Evolutionary conservation across 2,888 invertebrate species (phyloP).

Genomic region (Drosophila putrida): DNA sequence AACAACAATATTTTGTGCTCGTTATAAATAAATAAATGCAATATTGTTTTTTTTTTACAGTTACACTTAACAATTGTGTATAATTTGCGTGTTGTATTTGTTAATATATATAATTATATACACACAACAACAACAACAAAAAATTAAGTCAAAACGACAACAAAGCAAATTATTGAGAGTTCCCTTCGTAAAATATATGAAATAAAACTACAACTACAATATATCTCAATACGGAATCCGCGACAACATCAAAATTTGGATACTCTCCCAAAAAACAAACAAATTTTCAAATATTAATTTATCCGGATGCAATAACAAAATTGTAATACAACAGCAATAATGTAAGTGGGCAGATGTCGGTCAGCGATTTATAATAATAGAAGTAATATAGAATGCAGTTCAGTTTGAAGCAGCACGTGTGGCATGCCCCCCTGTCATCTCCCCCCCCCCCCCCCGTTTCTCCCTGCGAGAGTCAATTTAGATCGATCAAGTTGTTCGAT

Average conservation of each 20-base stretch:
- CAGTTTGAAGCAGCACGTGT: conserved; percentile 39
- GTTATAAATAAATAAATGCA: conserved; percentile 15
- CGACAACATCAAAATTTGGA: conserved; percentile 41
- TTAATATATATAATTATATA: conserved; percentile 40
- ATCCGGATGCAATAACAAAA: conserved; percentile 29
- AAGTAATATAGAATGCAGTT: not conserved
- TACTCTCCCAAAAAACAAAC: conserved; percentile 28
- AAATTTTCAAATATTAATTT: conserved; percentile 1
- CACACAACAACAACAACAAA: conserved; percentile 21
- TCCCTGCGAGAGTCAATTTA: conserved; percentile 5
- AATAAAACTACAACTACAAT: conserved; percentile 17
- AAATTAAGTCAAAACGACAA: conserved; percentile 22
- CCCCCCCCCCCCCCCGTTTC: no score
- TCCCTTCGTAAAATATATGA: conserved; percentile 6
- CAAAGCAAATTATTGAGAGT: conserved; percentile 19
- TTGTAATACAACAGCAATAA: conserved; percentile 26
- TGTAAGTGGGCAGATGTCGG: conserved; percentile 35
- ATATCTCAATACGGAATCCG: conserved; percentile 29
- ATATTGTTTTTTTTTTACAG: conserved; percentile 48
- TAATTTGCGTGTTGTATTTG: conserved; percentile 69
- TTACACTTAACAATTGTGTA: conserved; percentile 62
- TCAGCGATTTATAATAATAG: not conserved
- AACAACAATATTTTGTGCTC: conserved; percentile 12
- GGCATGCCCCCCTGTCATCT: conserved; percentile 26
- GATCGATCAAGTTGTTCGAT: conserved; percentile 19